Evolutionary conservation across 2,888 invertebrate species (phyloP).

Genomic region (Macroteleia sp.): DNA sequence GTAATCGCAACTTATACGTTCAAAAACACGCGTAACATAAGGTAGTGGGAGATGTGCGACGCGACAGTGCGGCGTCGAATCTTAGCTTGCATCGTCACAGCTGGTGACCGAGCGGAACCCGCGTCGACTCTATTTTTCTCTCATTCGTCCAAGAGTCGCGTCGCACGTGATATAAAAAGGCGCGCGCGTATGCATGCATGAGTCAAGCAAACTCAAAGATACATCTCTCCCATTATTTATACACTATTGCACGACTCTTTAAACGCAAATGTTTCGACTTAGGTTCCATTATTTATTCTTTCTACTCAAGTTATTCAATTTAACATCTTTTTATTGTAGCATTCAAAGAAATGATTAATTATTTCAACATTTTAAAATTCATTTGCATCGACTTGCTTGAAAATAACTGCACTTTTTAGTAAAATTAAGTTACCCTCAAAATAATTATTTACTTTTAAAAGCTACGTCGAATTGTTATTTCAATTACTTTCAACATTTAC

Average conservation of each 20-base stretch:
- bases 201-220: constrained; percentile 29
- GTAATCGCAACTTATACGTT: constrained; percentile 10
- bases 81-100: constrained; percentile 57
- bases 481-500: too few relatives aligned
- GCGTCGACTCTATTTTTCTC: constrained; percentile 58
- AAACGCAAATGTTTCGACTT: constrained; percentile 2
- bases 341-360: too few relatives aligned
- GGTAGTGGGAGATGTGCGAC: constrained; percentile 40
- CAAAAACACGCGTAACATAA: constrained; percentile 34
- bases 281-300: background rate
- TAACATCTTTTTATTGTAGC: background rate
- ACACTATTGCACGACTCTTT: constrained; percentile 21
- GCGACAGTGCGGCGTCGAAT: constrained; percentile 61
- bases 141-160: constrained; percentile 42
- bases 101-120: constrained; percentile 58
- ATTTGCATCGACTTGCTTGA: too few relatives aligned
- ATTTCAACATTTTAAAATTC: too few relatives aligned
- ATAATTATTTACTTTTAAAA: too few relatives aligned
- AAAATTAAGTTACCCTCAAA: too few relatives aligned
- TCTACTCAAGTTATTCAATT: background rate
- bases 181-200: constrained; percentile 39
- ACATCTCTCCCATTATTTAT: constrained; percentile 40
- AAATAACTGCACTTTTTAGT: too few relatives aligned
- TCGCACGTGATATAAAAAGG: constrained; percentile 55
- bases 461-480: too few relatives aligned